These are phyloP conservation scores for Buphagus erythrorhynchus DNA, from an alignment of 2,797 vertebrate genomes.

Conservation along the genomic window DNA sequence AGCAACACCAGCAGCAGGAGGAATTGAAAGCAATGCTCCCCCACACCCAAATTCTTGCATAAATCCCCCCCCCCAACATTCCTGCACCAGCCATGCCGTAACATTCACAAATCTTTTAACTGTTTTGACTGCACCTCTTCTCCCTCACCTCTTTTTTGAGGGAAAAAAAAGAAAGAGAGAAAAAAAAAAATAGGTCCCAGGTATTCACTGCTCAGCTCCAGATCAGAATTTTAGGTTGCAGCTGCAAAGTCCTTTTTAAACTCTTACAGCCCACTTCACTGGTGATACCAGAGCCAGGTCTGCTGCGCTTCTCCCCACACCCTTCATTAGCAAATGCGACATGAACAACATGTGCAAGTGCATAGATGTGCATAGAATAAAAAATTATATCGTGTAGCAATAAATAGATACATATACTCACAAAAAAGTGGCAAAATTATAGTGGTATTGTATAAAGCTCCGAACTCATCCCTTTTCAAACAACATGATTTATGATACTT, in stretches of 20 bases:
- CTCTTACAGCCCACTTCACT: not conserved
- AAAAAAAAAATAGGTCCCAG: accelerated
- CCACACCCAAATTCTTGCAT: not conserved
- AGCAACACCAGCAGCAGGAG: not conserved
- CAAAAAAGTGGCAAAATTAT: constrained; percentile 35
- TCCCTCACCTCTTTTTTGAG: not conserved
- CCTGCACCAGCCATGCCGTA: not conserved
- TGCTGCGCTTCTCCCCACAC: not conserved
- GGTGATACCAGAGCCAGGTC: not conserved
- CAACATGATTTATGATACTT: constrained; percentile 29
- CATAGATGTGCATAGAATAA: not conserved
- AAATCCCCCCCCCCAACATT: not conserved
- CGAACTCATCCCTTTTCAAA: constrained; percentile 49
- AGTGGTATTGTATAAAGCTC: constrained; percentile 6
- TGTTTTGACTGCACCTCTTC: not conserved
- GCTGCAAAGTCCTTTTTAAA: not conserved
- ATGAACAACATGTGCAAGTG: not conserved
- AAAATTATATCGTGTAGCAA: constrained; percentile 30
- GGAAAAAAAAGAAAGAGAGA: not conserved
- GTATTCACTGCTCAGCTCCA: not conserved
- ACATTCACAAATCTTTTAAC: not conserved
- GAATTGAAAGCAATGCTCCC: not conserved
- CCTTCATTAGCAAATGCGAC: not conserved
- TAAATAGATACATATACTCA: constrained; percentile 5
- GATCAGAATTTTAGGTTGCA: not conserved